A percentile compares a stretch with the other conserved stretches of the same genome.
Conservation (phyloP, 2,113 vertebrate genomes). For the Megaleporinus macrocephalus region DNA sequence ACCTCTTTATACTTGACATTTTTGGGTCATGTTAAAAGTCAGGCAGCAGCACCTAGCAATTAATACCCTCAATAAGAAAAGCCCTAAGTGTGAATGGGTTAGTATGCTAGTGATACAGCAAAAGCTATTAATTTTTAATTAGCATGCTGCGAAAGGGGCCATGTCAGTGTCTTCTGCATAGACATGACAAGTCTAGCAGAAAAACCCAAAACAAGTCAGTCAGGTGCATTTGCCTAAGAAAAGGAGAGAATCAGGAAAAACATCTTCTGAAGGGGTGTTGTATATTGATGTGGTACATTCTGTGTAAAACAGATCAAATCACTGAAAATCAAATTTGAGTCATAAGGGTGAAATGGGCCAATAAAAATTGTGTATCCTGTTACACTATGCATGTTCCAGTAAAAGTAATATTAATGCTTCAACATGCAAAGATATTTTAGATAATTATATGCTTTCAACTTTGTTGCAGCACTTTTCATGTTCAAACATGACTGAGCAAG, state of each 20-base stretch:
- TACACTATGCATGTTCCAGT: too few relatives aligned
- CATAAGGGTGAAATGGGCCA: too few relatives aligned
- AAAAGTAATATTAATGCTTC: too few relatives aligned
- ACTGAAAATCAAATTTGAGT: too few relatives aligned
- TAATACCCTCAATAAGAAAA: conserved; percentile 3
- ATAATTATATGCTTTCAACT: too few relatives aligned
- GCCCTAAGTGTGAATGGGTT: background rate
- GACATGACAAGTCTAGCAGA: background rate
- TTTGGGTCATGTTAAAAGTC: conserved; percentile 3
- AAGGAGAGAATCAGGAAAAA: background rate
- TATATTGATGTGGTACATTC: too few relatives aligned
- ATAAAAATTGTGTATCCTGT: too few relatives aligned
- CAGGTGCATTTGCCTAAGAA: background rate
- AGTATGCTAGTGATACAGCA: background rate
- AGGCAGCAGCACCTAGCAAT: background rate
- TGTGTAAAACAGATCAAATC: too few relatives aligned
- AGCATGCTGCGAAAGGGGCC: background rate
- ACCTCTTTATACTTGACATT: background rate
- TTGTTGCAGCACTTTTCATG: too few relatives aligned
- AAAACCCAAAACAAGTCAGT: background rate
- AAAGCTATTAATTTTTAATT: conserved; percentile 11
- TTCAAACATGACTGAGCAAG: too few relatives aligned
- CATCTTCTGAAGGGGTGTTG: background rate
- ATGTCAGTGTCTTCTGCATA: background rate
- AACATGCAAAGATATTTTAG: too few relatives aligned